Percentiles rank a stretch among this genome's conserved stretches.
Conservation (phyloP, 2,113 vertebrate genomes). For the Grus americana region DNA sequence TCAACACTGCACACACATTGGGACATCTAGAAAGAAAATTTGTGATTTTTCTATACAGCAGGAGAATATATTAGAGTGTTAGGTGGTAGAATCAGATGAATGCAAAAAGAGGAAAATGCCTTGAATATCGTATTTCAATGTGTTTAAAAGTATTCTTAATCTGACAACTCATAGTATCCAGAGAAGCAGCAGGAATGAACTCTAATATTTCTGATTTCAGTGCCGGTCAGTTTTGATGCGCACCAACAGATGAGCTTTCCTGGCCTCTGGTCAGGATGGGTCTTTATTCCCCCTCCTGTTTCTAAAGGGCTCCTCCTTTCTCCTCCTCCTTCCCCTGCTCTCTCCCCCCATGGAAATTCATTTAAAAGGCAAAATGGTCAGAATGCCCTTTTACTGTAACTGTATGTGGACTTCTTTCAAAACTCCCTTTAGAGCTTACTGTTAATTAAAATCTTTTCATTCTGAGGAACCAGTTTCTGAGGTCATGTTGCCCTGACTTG, state of each 20-base stretch:
- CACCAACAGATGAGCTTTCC: neutral
- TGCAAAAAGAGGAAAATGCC: neutral
- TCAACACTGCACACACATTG: neutral
- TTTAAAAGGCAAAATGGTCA: neutral
- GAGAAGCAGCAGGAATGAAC: neutral
- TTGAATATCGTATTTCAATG: neutral
- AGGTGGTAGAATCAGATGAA: neutral
- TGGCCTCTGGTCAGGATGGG: neutral
- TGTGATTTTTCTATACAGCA: neutral
- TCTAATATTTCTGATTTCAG: neutral
- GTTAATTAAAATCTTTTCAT: neutral
- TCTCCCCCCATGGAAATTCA: neutral
- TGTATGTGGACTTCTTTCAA: neutral
- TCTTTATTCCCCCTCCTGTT: neutral
- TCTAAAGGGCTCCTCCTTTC: neutral
- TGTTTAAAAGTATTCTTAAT: neutral
- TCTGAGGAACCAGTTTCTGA: neutral
- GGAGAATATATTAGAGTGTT: neutral
- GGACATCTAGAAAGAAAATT: neutral
- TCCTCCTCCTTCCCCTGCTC: neutral
- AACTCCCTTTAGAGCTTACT: neutral
- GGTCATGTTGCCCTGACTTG: neutral
- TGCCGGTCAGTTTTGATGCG: neutral
- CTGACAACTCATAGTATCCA: neutral
- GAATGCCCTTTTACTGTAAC: neutral